A percentile compares a stretch with the other conserved stretches of the same genome.
Evolutionary conservation across 2,113 vertebrate genomes (phyloP).

Genomic region (Trinectes maculatus): DNA sequence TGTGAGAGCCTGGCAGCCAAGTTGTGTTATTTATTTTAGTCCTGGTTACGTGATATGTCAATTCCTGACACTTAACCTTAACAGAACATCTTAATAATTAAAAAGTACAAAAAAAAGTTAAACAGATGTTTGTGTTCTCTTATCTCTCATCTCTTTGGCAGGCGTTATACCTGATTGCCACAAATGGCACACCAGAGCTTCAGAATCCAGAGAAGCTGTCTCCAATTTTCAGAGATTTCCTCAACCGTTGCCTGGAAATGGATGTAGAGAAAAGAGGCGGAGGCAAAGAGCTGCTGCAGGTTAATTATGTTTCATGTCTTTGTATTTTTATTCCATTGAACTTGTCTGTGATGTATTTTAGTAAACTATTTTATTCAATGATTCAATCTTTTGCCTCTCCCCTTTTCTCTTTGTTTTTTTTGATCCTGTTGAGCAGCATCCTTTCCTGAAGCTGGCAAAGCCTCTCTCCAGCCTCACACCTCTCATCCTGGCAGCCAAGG

Average conservation of each 20-base stretch:
- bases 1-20: no score
- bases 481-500: conserved; percentile 98
- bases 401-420: conserved; percentile 1
- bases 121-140: neutral
- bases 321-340: neutral
- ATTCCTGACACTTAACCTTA: neutral
- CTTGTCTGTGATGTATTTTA: neutral
- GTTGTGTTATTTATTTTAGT: neutral
- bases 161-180: conserved; percentile 98
- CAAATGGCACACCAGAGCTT: conserved; percentile 97
- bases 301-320: conserved; percentile 46
- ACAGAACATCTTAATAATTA: no score
- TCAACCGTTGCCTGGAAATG: conserved; percentile 97
- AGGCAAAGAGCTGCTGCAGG: conserved; percentile 96
- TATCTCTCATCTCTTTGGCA: conserved; percentile 54
- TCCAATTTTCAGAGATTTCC: conserved; percentile 95
- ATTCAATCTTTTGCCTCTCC: neutral
- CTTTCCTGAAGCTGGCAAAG: conserved; percentile 98
- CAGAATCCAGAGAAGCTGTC: conserved; percentile 98
- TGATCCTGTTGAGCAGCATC: conserved; percentile 84
- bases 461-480: conserved; percentile 97
- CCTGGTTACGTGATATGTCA: neutral
- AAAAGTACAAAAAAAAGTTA: no score
- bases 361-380: neutral
- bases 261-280: conserved; percentile 97